phyloP scores from a whole-genome alignment of 2,888 invertebrate species.

The Nomada flava region DNA sequence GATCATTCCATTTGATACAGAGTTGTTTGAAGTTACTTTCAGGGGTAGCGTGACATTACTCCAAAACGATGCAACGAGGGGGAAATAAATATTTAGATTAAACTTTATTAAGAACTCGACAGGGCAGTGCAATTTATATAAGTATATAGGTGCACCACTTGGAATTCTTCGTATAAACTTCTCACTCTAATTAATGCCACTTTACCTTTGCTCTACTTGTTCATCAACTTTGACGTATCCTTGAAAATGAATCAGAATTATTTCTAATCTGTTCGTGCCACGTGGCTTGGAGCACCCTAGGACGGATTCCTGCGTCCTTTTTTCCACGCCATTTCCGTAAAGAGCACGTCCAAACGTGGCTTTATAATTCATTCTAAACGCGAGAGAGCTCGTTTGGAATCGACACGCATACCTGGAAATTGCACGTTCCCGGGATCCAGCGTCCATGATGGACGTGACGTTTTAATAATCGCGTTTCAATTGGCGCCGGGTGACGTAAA shows the following conservation, averaged over 20 bases:
- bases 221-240: no score
- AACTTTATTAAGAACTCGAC: background rate
- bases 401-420: conserved; percentile 41
- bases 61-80: background rate
- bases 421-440: conserved; percentile 56
- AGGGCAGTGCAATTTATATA: no score
- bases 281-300: conserved; percentile 2
- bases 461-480: conserved; percentile 69
- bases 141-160: no score
- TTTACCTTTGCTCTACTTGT: no score
- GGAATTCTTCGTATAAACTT: no score
- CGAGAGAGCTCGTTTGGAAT: conserved; percentile 1
- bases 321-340: conserved; percentile 5
- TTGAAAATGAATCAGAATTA: no score
- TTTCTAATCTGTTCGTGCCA: background rate
- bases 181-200: background rate
- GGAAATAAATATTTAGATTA: background rate
- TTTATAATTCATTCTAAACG: conserved; percentile 38
- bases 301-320: conserved; percentile 1
- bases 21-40: no score
- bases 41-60: background rate
- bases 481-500: conserved; percentile 51
- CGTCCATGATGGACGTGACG: conserved; percentile 54
- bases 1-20: no score
- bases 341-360: conserved; percentile 10